Conservation (phyloP, 2,113 vertebrate genomes). For the Collichthys lucidus region DNA sequence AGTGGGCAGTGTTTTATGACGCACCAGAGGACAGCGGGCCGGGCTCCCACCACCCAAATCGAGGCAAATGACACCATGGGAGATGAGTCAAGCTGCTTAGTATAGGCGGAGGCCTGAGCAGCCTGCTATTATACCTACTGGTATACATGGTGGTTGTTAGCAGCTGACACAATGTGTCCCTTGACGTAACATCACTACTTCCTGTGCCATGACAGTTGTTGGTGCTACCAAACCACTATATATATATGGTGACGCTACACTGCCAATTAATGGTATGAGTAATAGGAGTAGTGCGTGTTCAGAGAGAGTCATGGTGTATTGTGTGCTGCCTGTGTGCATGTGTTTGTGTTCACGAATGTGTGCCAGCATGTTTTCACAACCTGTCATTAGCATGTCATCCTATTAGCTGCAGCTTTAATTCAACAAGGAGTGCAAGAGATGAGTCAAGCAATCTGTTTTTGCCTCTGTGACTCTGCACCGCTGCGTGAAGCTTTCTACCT, state of each 20-base stretch:
- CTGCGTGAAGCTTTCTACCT: constrained; percentile 21
- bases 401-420: constrained; percentile 26
- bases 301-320: neutral
- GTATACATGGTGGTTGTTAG: neutral
- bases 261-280: neutral
- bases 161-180: neutral
- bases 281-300: no score
- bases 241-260: neutral
- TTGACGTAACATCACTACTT: neutral
- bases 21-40: neutral
- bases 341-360: constrained; percentile 1
- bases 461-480: constrained; percentile 29
- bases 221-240: neutral
- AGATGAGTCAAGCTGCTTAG: no score
- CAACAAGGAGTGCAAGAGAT: constrained; percentile 47
- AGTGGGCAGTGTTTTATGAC: neutral
- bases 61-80: neutral
- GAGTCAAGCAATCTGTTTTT: constrained; percentile 44
- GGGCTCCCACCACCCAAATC: neutral
- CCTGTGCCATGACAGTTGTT: neutral
- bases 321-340: neutral
- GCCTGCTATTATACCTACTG: no score
- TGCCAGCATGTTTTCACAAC: constrained; percentile 18
- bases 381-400: constrained; percentile 32
- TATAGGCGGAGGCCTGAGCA: no score